These are phyloP conservation scores for Balearica regulorum DNA, from an alignment of 2,797 vertebrate species.

Conservation along the genomic window DNA sequence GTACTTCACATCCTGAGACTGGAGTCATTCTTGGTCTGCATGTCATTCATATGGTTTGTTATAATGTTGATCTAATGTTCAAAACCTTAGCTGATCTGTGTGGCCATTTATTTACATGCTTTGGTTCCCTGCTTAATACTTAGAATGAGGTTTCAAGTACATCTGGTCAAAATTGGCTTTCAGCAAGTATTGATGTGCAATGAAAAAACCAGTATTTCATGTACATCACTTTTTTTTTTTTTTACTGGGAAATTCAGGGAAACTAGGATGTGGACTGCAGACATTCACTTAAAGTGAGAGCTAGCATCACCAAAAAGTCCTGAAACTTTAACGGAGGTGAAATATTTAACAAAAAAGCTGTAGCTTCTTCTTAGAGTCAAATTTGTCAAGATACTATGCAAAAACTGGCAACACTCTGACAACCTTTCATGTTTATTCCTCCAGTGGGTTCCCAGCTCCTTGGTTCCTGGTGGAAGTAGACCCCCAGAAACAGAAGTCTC, in stretches of 20 bases:
- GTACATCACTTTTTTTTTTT: background rate
- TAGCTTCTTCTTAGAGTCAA: background rate
- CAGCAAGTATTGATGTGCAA: background rate
- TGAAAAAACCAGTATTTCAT: background rate
- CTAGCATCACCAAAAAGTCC: background rate
- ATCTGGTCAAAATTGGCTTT: background rate
- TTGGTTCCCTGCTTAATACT: background rate
- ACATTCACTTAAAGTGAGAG: background rate
- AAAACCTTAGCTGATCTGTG: background rate
- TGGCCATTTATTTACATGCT: background rate
- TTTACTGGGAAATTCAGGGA: background rate
- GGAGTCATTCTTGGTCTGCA: background rate
- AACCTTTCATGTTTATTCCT: background rate
- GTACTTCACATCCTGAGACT: background rate
- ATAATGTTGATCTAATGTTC: background rate
- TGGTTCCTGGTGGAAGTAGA: background rate
- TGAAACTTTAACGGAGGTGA: background rate
- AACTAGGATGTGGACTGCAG: background rate
- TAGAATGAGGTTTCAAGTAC: background rate
- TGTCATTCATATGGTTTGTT: background rate
- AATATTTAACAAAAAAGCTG: background rate
- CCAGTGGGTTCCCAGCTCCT: background rate
- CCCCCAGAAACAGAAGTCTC: background rate
- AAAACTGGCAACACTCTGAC: background rate
- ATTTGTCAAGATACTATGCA: background rate